Percentiles rank a stretch among this genome's conserved stretches.
Conservation (phyloP, 2,797 vertebrate species). For the Distichodus sexfasciatus region DNA sequence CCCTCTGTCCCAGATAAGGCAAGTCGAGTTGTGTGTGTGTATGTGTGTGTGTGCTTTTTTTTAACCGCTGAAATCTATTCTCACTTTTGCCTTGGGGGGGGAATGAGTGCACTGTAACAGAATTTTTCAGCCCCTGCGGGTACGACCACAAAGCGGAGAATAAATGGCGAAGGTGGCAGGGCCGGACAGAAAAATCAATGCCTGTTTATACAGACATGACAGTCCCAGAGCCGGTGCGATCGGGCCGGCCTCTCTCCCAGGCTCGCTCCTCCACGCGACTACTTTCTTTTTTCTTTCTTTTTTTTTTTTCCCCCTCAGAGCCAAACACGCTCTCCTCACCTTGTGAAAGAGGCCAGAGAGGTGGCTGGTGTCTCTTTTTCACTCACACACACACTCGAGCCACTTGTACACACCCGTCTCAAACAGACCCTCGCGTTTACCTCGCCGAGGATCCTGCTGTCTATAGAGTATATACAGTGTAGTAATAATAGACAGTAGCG, state of each 20-base stretch:
- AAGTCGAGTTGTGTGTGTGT: no score
- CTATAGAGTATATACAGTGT: no score
- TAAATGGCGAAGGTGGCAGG: conserved; percentile 98
- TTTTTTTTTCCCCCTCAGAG: no score
- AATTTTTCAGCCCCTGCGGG: conserved; percentile 98
- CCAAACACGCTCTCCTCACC: conserved; percentile 52
- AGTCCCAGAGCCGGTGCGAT: conserved; percentile 78
- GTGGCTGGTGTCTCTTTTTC: conserved; percentile 27
- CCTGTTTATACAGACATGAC: conserved; percentile 99
- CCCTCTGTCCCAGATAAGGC: conserved; percentile 85
- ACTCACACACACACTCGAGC: conserved; percentile 11
- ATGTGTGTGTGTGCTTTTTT: no score
- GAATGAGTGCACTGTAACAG: conserved; percentile 98
- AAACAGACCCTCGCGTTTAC: background rate
- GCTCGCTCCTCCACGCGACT: conserved; percentile 46
- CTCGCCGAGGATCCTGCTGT: no score
- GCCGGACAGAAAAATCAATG: conserved; percentile 99
- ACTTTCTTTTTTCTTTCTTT: no score
- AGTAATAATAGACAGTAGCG: no score
- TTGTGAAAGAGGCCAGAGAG: conserved; percentile 34
- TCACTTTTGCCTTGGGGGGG: conserved; percentile 96
- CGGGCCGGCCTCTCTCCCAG: conserved; percentile 66
- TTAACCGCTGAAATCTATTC: conserved; percentile 99
- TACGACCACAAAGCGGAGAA: conserved; percentile 98
- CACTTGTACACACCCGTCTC: background rate